Percentiles rank a stretch among this genome's conserved stretches.
Evolutionary conservation across 2,113 vertebrate genomes (phyloP).

Genomic region (Leiothrix lutea): DNA sequence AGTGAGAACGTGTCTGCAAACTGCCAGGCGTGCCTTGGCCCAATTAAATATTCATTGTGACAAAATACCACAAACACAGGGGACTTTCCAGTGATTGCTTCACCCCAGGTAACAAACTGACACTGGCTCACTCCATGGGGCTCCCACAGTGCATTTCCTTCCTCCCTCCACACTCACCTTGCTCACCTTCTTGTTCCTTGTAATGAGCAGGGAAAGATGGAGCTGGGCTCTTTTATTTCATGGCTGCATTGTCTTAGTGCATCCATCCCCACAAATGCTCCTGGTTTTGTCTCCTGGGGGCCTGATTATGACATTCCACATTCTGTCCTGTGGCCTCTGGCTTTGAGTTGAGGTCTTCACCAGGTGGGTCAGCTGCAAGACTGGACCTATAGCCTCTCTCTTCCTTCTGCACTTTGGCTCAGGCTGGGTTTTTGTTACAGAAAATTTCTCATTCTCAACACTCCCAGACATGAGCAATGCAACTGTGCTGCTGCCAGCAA

Average conservation of each 20-base stretch:
- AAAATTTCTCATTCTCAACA: slow-evolving; percentile 16
- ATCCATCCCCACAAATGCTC: neutral
- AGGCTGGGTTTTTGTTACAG: neutral
- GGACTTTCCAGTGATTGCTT: neutral
- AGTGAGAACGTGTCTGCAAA: neutral
- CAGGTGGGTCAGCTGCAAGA: neutral
- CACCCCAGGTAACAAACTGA: neutral
- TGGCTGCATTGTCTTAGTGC: neutral
- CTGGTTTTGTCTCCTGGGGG: rapidly evolving
- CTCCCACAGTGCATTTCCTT: rapidly evolving
- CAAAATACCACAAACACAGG: slow-evolving; percentile 11
- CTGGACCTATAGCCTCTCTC: neutral
- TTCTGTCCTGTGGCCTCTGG: neutral
- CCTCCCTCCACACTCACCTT: neutral
- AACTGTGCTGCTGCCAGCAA: neutral
- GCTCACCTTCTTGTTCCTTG: neutral
- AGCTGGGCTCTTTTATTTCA: neutral
- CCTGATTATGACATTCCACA: neutral
- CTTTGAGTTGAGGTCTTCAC: neutral
- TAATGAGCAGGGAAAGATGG: neutral
- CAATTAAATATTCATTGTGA: slow-evolving; percentile 42
- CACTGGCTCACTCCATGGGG: rapidly evolving
- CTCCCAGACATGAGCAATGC: slow-evolving; percentile 42
- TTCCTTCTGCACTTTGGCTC: neutral
- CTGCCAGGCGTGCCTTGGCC: neutral